phyloP scores from a whole-genome alignment of 2,888 invertebrate species.

The Myopa testacea region DNA sequence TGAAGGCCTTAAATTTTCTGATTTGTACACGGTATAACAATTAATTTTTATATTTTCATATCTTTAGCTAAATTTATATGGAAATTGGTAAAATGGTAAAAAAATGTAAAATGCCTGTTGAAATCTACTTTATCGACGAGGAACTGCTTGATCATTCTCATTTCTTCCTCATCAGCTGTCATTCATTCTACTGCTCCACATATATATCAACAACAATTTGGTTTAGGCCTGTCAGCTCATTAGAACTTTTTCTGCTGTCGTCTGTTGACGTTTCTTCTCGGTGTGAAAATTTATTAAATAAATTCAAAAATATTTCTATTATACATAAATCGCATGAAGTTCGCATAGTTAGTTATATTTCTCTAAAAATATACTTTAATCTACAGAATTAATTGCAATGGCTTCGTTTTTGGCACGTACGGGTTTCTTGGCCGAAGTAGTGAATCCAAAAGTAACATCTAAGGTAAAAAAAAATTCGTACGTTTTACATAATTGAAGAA shows the following conservation, averaged over 20 bases:
- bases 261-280: conserved; percentile 44
- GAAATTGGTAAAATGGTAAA: no score
- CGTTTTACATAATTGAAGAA: conserved; percentile 60
- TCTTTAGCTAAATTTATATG: no score
- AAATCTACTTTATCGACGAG: no score
- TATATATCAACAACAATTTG: conserved; percentile 15
- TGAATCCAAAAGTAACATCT: conserved; percentile 76
- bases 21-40: no score
- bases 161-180: conserved; percentile 24
- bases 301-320: conserved; percentile 26
- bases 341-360: conserved; percentile 9
- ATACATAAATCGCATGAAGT: conserved; percentile 1
- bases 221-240: conserved; percentile 30
- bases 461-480: conserved; percentile 72
- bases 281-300: conserved; percentile 40
- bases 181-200: background rate
- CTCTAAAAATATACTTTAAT: conserved; percentile 42
- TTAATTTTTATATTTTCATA: no score
- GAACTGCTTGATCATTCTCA: no score
- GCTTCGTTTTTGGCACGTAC: conserved; percentile 83
- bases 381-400: conserved; percentile 69
- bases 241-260: conserved; percentile 42
- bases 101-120: no score
- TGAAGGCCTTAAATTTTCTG: no score
- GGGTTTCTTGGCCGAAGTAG: conserved; percentile 77